Evolutionary conservation across 2,113 vertebrate genomes (phyloP).

Genomic region (Camarhynchus parvulus): DNA sequence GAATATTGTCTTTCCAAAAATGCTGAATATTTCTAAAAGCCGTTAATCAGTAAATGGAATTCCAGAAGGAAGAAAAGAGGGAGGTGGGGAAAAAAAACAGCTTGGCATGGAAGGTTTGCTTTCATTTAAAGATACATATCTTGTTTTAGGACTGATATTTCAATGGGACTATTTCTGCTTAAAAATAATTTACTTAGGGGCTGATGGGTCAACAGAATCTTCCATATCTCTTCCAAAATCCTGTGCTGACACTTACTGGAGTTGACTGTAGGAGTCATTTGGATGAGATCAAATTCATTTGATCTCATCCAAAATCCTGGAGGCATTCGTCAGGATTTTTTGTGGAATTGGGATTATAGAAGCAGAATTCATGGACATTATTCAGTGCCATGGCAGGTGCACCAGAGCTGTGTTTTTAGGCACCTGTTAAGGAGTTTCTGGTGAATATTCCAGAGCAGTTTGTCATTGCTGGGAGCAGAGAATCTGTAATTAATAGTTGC

Average conservation of each 20-base stretch:
- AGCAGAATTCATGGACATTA: neutral
- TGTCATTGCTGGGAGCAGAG: neutral
- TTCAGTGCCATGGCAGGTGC: neutral
- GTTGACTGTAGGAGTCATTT: rapidly evolving
- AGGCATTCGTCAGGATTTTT: neutral
- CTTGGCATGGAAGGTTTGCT: neutral
- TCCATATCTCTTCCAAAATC: neutral
- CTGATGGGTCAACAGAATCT: neutral
- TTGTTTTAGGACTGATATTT: neutral
- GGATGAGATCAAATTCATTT: neutral
- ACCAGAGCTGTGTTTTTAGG: neutral
- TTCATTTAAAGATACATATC: neutral
- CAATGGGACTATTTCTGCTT: neutral
- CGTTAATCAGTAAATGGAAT: neutral
- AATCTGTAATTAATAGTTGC: constrained; percentile 5
- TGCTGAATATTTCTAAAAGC: neutral
- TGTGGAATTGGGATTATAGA: neutral
- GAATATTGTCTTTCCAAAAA: neutral
- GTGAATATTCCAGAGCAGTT: neutral
- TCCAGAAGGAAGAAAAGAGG: neutral
- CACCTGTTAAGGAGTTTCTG: neutral
- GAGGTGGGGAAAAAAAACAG: neutral
- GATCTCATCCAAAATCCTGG: neutral
- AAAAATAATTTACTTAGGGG: neutral
- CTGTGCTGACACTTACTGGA: neutral